Evolutionary conservation across 2,797 vertebrate genomes (phyloP), one percentile per base, ranked within the genome.

Genomic region (Coranthus polyacanthus): DNA sequence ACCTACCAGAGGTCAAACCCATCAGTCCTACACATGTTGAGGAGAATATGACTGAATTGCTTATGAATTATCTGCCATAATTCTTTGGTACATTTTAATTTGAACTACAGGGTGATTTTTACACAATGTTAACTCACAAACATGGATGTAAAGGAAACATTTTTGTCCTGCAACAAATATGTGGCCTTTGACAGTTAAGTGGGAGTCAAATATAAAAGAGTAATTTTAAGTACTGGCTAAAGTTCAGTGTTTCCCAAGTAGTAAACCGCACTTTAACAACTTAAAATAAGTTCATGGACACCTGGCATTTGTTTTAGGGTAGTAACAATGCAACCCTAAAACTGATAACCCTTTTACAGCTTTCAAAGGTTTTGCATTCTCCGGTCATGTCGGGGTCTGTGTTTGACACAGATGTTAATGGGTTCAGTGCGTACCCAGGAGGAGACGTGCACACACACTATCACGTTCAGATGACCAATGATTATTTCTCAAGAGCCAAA

Each of bases 351-450:
- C n/a, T 11, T 75, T 73, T 62, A 75, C 52, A 24, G 22, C 51
- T 53, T 74, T 72, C 38, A 74, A 66, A 66, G 49, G 37, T 57
- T 65, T 54, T 13, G 6, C 11, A 9, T 21, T 16, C 21, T 45
- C 34, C 39, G 22, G 50, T 67, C 53, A 53, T 50, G 58, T 36
- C 42, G 44, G 82, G 43, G 57, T 69, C 70, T 2, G 59, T 0
- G 0, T 51, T 77, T 55, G 61, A 60, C 47, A n/a, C n/a, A 45
- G 43, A 54, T 56, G 65, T 84, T 69, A 84, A 68, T 68, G 56
- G 61, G 72, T 85, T 75, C 66, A 78, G 0, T 21, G 22, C 78
- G 66, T 69, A 32, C 50, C 34, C 21, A 29, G 46, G 45, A 68
- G 39, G n/a, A 34, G 43, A 43, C 43, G 52, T 53, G 20, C 32